Percentiles rank a stretch among this genome's conserved stretches.
Conservation (phyloP, 2,888 invertebrate species). For the Argyresthia goedartella region DNA sequence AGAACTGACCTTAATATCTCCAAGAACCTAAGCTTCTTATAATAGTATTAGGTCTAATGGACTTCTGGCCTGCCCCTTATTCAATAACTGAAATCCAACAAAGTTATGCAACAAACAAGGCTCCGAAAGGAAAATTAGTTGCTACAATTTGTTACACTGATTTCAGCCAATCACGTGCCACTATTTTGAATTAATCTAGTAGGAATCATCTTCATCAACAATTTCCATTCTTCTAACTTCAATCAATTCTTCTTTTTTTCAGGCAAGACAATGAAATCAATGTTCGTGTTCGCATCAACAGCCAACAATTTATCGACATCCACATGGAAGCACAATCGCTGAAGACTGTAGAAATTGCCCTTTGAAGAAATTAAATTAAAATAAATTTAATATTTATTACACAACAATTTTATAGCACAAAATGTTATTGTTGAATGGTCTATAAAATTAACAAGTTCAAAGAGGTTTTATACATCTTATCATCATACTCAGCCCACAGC, state of each 20-base stretch:
- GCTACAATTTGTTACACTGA: too few relatives aligned
- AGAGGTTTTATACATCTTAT: too few relatives aligned
- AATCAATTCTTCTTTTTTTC: slow-evolving; percentile 14
- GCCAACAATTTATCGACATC: slow-evolving; percentile 28
- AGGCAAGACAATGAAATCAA: slow-evolving; percentile 28
- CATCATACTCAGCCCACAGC: too few relatives aligned
- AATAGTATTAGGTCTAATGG: too few relatives aligned
- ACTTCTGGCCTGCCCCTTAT: too few relatives aligned
- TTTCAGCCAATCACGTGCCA: too few relatives aligned
- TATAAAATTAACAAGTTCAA: too few relatives aligned
- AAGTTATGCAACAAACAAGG: too few relatives aligned
- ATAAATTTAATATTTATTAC: slow-evolving; percentile 6
- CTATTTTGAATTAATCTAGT: too few relatives aligned
- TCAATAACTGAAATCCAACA: too few relatives aligned
- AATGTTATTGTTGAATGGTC: neutral
- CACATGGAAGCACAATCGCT: slow-evolving; percentile 46
- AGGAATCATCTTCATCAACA: neutral
- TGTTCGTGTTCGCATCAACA: slow-evolving; percentile 3
- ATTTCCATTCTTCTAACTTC: neutral
- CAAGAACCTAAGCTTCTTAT: neutral
- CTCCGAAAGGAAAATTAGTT: too few relatives aligned
- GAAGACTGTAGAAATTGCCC: slow-evolving; percentile 46
- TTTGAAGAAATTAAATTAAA: slow-evolving; percentile 18
- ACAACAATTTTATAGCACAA: neutral
- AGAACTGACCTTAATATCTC: neutral